Evolutionary conservation across 2,113 vertebrate genomes (phyloP).

Genomic region (Microcebus lehilahytsara): DNA sequence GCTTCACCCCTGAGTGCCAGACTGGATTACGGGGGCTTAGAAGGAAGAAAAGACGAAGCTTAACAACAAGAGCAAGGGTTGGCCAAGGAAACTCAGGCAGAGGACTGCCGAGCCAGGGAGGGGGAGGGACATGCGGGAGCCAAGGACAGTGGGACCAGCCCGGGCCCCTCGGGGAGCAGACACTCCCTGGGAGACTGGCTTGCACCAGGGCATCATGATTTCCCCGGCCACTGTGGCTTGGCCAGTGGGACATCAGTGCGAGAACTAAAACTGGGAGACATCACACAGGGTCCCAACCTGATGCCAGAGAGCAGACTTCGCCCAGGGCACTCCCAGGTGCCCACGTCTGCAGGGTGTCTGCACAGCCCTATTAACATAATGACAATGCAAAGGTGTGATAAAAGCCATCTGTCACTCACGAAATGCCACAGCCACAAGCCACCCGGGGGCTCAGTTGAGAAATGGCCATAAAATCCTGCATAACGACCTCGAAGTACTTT

Average conservation of each 20-base stretch:
- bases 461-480: neutral
- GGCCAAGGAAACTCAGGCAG: neutral
- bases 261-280: neutral
- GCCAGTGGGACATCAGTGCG: neutral
- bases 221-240: fast-evolving
- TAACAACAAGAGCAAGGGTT: neutral
- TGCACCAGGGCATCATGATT: fast-evolving
- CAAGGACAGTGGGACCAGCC: neutral
- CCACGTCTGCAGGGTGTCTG: fast-evolving
- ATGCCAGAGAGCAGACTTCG: neutral
- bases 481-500: neutral
- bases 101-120: neutral
- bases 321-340: fast-evolving
- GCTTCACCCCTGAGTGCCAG: neutral
- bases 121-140: fast-evolving
- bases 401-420: neutral
- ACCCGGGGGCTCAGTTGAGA: neutral
- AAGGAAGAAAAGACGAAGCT: neutral
- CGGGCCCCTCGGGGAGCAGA: fast-evolving
- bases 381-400: neutral
- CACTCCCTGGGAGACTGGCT: neutral
- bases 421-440: neutral
- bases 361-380: neutral
- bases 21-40: neutral
- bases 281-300: fast-evolving